Evolutionary conservation across 2,113 vertebrate genomes (phyloP), one percentile per base, ranked within the genome.

Genomic region (Murina feae): DNA sequence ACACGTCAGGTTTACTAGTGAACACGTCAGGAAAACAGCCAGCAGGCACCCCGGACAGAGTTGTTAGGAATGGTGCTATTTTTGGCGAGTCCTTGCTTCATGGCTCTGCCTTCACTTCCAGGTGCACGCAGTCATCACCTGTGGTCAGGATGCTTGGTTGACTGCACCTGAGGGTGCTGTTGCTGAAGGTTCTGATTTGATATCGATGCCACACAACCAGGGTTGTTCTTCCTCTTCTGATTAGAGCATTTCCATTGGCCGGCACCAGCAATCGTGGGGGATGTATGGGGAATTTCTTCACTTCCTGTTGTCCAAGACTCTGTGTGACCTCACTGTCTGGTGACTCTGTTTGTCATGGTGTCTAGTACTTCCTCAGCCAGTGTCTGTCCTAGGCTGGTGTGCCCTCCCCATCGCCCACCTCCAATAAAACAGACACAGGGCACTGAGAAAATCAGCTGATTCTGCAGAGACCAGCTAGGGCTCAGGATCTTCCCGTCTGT

Each of bases 51-150:
- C 37, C 53, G 83, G 51, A 25, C 86, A n/a, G 66, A n/a, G 49
- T 20, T 4, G 0, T 21, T 32, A 1, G 9, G 11, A 37, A n/a
- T 0, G 20, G 42, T 14, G 32, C n/a, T 28, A 0, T 47, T 81
- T 84, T 60, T 37, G 55, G 14, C 7, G 12, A 85, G 42, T 18
- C 17, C 49, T 60, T 55, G 13, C 47, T 76, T 42, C 68, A 14
- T 47, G 1, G 10, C 49, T 17, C 7, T 53, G 35, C 47, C 55
- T 78, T 39, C 55, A 1, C 30, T 58, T 23, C 4, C 7, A 0
- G 10, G 1, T 9, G 21, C 30, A 6, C 9, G 9, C 39, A 2
- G 2, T 30, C 78, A n/a, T 55, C 2, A 0, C 39, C 84, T 71
- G 0, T 71, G n/a, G 35, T 47, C 60, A 42, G 30, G 66, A 83